Base-by-base conservation (phyloP, 2,797 vertebrate species). In the Sorex maritimensis region DNA sequence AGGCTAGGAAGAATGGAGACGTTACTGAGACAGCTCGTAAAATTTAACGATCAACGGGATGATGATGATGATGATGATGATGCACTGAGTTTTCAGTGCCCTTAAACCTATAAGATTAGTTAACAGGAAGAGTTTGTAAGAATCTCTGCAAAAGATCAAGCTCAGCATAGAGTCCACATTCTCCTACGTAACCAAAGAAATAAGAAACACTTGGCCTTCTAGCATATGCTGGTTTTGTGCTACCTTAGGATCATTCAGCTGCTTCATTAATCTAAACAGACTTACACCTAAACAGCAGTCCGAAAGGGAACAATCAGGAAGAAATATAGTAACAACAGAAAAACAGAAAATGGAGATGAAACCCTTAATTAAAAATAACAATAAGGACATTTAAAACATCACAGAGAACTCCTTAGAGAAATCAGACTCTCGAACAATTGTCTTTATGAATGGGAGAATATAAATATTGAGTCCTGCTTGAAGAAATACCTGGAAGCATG, bases 401-500 rank as follows among this genome's bases (percentile, higher is more conserved):
- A 77, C 55, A 73, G 65, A 92, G 10, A 71, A 52, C 2, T 19
- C 86, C n/a, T 55, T 83, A 2, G 30, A 46, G n/a, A 55, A 41
- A 73, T 52, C 13, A 73, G 67, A 74, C 61, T 92, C 15, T 52
- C 26, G n/a, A 85, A 49, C 58, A 88, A 34, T n/a, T 52, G 49
- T 52, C 49, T 52, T 52, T 52, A 52, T 52, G 49, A 52, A 52
- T 52, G 49, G 49, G 13, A 38, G 5, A 90, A 2, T 88, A 14
- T 88, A 84, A 82, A 77, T 41, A 46, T 11, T 86, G n/a, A 94
- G 34, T 77, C 28, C n/a, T 72, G 44, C 46, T 23, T 28, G 13
- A 72, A 72, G 21, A 89, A 46, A 63, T 75, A 46, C 65, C n/a
- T 78, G 67, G 72, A 72, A 94, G n/a, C 41, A 77, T 14, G 90